Conservation (phyloP, 1,140 invertebrate genomes). For the Bombus pyrosoma region DNA sequence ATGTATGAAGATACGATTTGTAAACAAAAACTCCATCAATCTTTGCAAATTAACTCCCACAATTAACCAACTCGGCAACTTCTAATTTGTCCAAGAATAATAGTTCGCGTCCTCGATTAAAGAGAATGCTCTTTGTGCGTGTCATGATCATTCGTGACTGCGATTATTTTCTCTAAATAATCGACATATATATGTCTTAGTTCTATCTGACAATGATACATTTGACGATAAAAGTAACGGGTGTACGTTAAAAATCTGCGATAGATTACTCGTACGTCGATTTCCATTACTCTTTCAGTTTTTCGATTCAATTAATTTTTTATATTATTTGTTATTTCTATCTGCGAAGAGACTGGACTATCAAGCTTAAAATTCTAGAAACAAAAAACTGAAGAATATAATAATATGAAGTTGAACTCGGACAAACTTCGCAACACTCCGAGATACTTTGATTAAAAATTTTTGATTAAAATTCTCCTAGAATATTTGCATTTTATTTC, state of each 20-base stretch:
- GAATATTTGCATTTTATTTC: background rate
- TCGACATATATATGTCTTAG: background rate
- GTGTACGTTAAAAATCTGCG: background rate
- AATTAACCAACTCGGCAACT: background rate
- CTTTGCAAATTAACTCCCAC: background rate
- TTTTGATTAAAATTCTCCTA: background rate
- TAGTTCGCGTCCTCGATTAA: background rate
- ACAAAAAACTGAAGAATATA: background rate
- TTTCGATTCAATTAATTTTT: background rate
- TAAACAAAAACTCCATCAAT: constrained; percentile 14
- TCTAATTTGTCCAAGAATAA: background rate
- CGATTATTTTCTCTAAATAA: background rate
- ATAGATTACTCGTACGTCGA: too few species aligned
- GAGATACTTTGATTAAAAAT: background rate
- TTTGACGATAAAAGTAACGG: background rate
- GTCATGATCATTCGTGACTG: too few species aligned
- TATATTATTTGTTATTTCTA: background rate
- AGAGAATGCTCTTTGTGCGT: background rate
- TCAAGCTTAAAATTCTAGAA: too few species aligned
- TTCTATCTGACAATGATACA: background rate
- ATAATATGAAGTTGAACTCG: background rate
- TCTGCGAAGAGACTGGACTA: too few species aligned
- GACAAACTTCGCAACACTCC: background rate
- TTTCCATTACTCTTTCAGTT: background rate
- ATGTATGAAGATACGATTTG: background rate